phyloP scores from a whole-genome alignment of 2,113 vertebrate species.

The Sylvietta virens region DNA sequence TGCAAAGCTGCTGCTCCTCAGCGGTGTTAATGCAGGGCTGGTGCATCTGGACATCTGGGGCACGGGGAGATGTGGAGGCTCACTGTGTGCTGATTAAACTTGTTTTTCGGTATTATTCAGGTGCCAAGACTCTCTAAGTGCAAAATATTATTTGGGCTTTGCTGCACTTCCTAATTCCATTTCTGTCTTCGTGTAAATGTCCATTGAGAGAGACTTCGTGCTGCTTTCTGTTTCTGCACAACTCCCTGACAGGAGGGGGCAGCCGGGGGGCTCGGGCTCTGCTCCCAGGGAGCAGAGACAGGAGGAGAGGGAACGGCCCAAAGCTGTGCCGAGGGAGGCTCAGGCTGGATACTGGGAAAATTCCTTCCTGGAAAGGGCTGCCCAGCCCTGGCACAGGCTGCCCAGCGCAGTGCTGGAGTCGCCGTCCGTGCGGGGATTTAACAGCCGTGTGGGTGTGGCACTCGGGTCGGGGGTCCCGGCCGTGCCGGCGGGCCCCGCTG shows the following conservation, averaged over 20 bases:
- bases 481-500: too few species aligned
- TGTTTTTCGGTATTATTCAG: background rate
- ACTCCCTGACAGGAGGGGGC: background rate
- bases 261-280: background rate
- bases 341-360: background rate
- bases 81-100: background rate
- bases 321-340: background rate
- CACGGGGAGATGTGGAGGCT: background rate
- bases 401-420: background rate
- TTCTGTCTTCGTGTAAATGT: background rate
- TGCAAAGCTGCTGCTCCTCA: background rate
- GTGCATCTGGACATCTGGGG: background rate
- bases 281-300: background rate
- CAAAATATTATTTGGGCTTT: background rate
- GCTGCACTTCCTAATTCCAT: background rate
- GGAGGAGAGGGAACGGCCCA: background rate
- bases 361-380: background rate
- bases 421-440: background rate
- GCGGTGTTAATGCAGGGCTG: background rate
- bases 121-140: background rate
- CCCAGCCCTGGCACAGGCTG: background rate
- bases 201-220: background rate
- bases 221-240: background rate
- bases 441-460: accelerated
- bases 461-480: background rate